Evolutionary conservation across 2,113 vertebrate species (phyloP).

Genomic region (Sphaerodactylus townsendi): DNA sequence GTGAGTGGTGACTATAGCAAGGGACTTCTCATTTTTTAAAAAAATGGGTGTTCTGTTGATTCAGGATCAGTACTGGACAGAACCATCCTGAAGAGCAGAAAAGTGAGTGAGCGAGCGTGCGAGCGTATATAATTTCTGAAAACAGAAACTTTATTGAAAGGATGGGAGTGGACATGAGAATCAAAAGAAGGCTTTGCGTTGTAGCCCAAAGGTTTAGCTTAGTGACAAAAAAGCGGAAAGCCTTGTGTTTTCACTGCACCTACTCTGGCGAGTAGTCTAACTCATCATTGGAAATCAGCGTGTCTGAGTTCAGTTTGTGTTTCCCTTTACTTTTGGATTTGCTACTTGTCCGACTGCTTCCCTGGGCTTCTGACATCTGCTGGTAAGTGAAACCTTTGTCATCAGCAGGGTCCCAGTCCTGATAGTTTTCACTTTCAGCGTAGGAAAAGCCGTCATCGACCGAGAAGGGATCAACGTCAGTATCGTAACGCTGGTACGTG

Average conservation of each 20-base stretch:
- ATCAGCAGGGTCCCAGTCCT: slow-evolving; percentile 76
- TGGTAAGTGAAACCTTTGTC: slow-evolving; percentile 83
- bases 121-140: slow-evolving; percentile 41
- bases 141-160: slow-evolving; percentile 33
- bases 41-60: slow-evolving; percentile 4
- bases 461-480: slow-evolving; percentile 86
- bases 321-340: slow-evolving; percentile 85
- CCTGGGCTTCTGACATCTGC: slow-evolving; percentile 77
- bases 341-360: slow-evolving; percentile 79
- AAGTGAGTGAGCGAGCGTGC: slow-evolving; percentile 30
- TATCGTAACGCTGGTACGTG: slow-evolving; percentile 92
- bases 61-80: slow-evolving; percentile 32
- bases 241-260: not conserved
- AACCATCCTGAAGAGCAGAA: slow-evolving; percentile 43
- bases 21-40: not conserved
- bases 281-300: slow-evolving; percentile 86
- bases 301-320: slow-evolving; percentile 79
- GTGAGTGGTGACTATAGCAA: not conserved
- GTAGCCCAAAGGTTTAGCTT: slow-evolving; percentile 77
- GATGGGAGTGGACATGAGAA: slow-evolving; percentile 55
- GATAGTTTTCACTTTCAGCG: slow-evolving; percentile 77
- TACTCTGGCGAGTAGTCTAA: slow-evolving; percentile 84
- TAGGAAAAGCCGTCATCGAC: slow-evolving; percentile 77
- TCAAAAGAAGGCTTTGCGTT: slow-evolving; percentile 60
- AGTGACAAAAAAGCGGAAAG: slow-evolving; percentile 14